These are phyloP conservation scores for Macaca nemestrina DNA, from an alignment of 2,113 vertebrate genomes.

Conservation along the genomic window DNA sequence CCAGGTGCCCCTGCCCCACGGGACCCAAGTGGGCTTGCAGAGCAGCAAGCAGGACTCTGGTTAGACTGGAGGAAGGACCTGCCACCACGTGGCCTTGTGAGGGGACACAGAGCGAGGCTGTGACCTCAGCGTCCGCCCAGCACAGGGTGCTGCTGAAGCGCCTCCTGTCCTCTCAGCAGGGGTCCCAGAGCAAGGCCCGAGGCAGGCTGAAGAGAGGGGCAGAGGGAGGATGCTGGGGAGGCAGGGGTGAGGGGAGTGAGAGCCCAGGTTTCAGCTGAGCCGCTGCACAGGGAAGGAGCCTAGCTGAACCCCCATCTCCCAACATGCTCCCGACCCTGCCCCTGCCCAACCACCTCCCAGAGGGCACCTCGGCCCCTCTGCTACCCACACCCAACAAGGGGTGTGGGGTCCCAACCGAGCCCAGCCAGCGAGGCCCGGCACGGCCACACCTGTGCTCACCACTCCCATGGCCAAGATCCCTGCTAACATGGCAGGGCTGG, in stretches of 20 bases:
- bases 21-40: background rate
- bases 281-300: background rate
- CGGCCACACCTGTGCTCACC: background rate
- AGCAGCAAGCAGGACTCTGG: background rate
- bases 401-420: background rate
- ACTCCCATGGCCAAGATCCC: background rate
- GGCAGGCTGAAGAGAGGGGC: background rate
- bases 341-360: background rate
- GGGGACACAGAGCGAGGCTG: background rate
- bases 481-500: background rate
- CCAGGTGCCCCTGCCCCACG: background rate
- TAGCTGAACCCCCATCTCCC: background rate
- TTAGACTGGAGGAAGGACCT: background rate
- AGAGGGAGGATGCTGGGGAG: background rate
- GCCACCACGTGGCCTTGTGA: background rate
- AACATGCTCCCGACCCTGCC: fast-evolving
- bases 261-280: background rate
- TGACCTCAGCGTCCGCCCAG: background rate
- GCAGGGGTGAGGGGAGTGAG: background rate
- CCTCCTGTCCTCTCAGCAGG: background rate
- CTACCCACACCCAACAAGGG: background rate
- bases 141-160: background rate
- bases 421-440: background rate
- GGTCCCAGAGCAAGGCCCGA: background rate
- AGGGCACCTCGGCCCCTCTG: background rate